These are phyloP conservation scores for Pelecanus crispus DNA, from an alignment of 2,113 vertebrate genomes.

Conservation along the genomic window DNA sequence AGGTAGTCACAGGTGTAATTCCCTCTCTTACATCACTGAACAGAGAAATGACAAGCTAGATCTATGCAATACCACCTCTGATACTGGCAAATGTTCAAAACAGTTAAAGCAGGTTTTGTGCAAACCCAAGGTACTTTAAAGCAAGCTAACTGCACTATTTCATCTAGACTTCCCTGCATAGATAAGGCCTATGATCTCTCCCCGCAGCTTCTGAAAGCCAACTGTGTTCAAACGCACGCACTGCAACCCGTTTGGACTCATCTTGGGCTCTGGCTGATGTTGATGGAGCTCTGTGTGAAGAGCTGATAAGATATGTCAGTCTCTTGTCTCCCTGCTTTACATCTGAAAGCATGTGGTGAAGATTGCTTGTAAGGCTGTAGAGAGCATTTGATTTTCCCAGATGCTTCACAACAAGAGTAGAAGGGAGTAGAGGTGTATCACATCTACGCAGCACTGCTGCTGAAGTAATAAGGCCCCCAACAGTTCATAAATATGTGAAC, in stretches of 20 bases:
- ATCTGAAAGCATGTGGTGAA: neutral
- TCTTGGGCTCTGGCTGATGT: neutral
- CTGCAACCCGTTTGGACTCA: neutral
- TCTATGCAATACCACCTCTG: neutral
- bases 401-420: neutral
- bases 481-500: neutral
- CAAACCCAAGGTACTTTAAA: neutral
- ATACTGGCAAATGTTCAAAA: neutral
- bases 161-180: neutral
- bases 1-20: neutral
- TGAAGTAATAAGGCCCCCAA: neutral
- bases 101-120: neutral
- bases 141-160: neutral
- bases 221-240: neutral
- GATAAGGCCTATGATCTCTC: constrained; percentile 7
- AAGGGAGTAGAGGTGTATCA: neutral
- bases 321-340: neutral
- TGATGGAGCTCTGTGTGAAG: neutral
- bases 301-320: constrained; percentile 32
- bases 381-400: neutral
- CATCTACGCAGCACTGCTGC: neutral
- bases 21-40: neutral
- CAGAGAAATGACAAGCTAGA: neutral
- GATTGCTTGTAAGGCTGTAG: neutral
- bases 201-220: neutral